Conservation (phyloP, 30 jellyfish, hydroid and myxozoan genomes). For the Haliclystus octoradiatus region DNA sequence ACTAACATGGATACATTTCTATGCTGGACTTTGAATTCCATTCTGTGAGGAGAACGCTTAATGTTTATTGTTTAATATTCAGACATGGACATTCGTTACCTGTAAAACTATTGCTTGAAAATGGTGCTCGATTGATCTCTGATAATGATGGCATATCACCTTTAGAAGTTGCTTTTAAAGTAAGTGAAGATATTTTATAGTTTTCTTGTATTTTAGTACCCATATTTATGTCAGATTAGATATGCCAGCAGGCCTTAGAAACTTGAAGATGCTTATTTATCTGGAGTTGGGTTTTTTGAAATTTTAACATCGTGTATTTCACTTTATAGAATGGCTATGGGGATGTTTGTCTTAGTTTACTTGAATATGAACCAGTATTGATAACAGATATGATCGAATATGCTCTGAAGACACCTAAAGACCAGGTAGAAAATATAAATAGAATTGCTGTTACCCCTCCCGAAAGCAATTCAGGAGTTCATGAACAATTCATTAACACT, state of each 20-base stretch:
- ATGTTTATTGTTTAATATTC: not conserved
- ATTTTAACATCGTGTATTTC: not conserved
- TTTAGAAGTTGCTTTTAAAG: slow-evolving; percentile 59
- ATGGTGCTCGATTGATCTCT: slow-evolving; percentile 33
- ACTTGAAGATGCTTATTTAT: not conserved
- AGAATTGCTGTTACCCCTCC: no score
- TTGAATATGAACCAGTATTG: slow-evolving; percentile 18
- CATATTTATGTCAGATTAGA: not conserved
- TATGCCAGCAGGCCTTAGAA: not conserved
- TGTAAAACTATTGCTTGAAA: slow-evolving; percentile 34
- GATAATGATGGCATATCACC: slow-evolving; percentile 50
- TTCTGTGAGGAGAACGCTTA: no score
- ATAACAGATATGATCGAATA: slow-evolving; percentile 18
- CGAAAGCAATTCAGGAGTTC: no score
- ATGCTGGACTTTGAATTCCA: no score
- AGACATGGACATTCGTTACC: slow-evolving; percentile 87
- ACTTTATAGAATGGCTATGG: slow-evolving; percentile 11
- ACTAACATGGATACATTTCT: no score
- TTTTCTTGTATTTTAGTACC: not conserved
- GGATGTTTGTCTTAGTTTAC: slow-evolving; percentile 49
- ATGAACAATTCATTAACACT: no score
- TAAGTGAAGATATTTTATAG: not conserved
- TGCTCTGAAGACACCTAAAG: slow-evolving; percentile 11
- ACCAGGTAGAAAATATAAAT: not conserved
- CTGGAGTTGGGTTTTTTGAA: slow-evolving; percentile 9